Percentiles rank a stretch among this genome's conserved stretches.
Evolutionary conservation across 2,888 invertebrate genomes (phyloP).

Genomic region (Crossocerus cetratus): DNA sequence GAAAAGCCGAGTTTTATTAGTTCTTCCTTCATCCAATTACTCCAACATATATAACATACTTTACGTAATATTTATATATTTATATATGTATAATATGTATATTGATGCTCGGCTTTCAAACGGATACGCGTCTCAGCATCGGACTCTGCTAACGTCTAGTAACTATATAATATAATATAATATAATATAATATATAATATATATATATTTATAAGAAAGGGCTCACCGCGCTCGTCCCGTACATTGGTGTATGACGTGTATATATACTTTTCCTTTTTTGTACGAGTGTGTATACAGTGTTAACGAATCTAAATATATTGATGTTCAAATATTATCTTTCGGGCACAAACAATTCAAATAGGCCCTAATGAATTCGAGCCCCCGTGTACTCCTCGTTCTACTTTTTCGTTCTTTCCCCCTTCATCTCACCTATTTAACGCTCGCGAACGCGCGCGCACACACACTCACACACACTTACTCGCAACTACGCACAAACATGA

Average conservation of each 20-base stretch:
- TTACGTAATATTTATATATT: conserved; percentile 35
- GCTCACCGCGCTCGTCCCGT: conserved; percentile 40
- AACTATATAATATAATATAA: too few relatives aligned
- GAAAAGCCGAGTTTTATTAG: conserved; percentile 53
- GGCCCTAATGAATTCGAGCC: conserved; percentile 52
- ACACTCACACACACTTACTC: background rate
- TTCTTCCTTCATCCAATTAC: background rate
- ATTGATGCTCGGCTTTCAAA: conserved; percentile 43
- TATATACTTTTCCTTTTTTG: conserved; percentile 20
- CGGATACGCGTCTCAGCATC: conserved; percentile 15
- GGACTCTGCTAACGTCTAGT: background rate
- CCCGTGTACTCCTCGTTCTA: conserved; percentile 7
- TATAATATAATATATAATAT: too few relatives aligned
- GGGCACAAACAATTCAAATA: conserved; percentile 47
- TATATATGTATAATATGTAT: conserved; percentile 37
- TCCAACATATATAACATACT: too few relatives aligned
- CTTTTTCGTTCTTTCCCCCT: conserved; percentile 13
- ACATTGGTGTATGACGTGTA: conserved; percentile 24
- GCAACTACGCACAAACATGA: conserved; percentile 1
- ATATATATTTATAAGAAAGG: conserved; percentile 48
- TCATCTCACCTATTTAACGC: background rate
- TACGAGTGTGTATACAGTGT: conserved; percentile 21
- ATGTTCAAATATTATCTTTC: conserved; percentile 34
- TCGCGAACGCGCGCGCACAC: background rate
- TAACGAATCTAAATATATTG: conserved; percentile 41